A percentile compares a stretch with the other conserved stretches of the same genome.
phyloP scores from a whole-genome alignment of 2,113 vertebrate species.

The Chaenogobius annularis region DNA sequence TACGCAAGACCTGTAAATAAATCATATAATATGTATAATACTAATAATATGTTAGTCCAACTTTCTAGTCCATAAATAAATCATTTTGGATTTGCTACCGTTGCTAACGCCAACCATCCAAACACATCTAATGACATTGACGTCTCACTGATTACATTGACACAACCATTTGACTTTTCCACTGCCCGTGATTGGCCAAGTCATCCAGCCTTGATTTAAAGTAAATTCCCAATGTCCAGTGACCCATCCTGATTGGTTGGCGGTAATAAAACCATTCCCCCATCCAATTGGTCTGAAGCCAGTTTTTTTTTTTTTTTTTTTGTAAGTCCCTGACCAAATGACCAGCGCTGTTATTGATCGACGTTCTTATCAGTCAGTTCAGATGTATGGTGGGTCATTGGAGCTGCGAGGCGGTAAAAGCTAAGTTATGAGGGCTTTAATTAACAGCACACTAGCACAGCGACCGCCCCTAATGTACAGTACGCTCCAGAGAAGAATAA shows the following conservation, averaged over 20 bases:
- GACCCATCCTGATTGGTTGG: background rate
- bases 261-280: slow-evolving; percentile 6
- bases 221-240: background rate
- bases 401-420: background rate
- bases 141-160: background rate
- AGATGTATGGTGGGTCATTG: slow-evolving; percentile 5
- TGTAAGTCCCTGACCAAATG: background rate
- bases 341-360: slow-evolving; percentile 5
- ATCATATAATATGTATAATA: no score
- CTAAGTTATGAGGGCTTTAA: slow-evolving; percentile 14
- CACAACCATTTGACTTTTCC: background rate
- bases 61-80: background rate
- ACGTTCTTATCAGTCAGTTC: background rate
- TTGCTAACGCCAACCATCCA: background rate
- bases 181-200: background rate
- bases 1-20: no score
- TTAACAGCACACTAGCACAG: background rate
- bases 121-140: background rate
- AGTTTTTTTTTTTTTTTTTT: background rate
- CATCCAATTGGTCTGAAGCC: background rate
- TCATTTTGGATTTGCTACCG: background rate
- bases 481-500: slow-evolving; percentile 1
- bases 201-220: slow-evolving; percentile 4
- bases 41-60: no score
- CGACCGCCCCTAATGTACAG: background rate